Base-by-base conservation (phyloP, 2,113 vertebrate genomes). In the Leptodactylus fuscus region DNA sequence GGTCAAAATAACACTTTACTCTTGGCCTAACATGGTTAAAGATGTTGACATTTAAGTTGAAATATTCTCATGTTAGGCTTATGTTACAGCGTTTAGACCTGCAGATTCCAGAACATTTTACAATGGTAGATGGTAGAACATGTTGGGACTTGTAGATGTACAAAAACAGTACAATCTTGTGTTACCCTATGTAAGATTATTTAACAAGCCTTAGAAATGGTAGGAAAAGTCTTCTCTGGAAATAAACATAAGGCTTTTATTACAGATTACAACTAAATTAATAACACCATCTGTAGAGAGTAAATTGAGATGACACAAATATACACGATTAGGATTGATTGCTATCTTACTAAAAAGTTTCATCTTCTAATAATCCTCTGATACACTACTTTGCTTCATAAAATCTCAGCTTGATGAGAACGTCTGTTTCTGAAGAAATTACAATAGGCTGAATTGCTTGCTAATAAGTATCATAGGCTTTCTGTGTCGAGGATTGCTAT, bases 81-180 rank as follows among this genome's bases (percentile, higher is more conserved):
- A 60, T 8, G 27, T 60, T 32, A 65, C 29, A 32, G 29, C 1
- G 32, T 29, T 27, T 32, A 65, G 60, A 65, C 29, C 60, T 32
- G 29, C 60, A 65, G 1, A 65, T 65, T 65, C 27, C 60, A 65
- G 60, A 65, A 32, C 32, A 1, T 18, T 34, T 67, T 11, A 34
- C 5, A 20, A 34, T 15, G 18, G 1, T 67, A 67, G 6, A 67
- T 67, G 62, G 62, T 16, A 67, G 62, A 67, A 67, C 62, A 67
- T 67, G 62, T 67, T 67, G 32, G 32, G 62, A 67, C 62, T 34
- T 67, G 62, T 67, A 67, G 15, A 34, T 34, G 29, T 67, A 34
- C 15, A 34, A 18, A 67, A 67, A 24, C 58, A 67, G 16, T 18
- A 34, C 62, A 34, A 27, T 27, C 60, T 13, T 24, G 18, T 67